Base-by-base conservation (phyloP, 2,113 vertebrate species). In the Irena cyanogastra region DNA sequence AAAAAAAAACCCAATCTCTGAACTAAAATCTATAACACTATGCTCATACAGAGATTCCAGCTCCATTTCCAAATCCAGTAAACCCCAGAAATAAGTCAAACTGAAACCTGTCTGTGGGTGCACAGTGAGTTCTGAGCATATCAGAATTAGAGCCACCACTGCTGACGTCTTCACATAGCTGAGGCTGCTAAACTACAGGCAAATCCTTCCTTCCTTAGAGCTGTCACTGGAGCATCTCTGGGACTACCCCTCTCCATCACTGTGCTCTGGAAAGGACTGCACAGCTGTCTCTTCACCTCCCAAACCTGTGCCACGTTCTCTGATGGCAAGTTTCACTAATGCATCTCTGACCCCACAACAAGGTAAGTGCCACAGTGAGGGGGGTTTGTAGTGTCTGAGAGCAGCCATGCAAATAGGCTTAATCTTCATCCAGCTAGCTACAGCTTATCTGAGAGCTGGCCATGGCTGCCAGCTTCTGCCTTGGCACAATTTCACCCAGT, bases 41-140 rank as follows among this genome's bases (percentile, higher is more conserved):
- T 31, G 70, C 45, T 95, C 69, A 93, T 84, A 57, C 13, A 84
- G 76, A 86, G 85, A 89, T 89, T 64, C 85, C 65, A 70, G 79
- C 86, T 96, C 88, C 80, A 78, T 27, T 76, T 87, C 83, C 76
- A 88, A 52, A 86, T 81, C 64, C 71, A 92, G 90, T 81, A 91
- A 96, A 84, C n/a, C 37, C 0, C 3, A 87, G 45, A 42, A 83
- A 54, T 3, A 3, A 95, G 92, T 94, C 88, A 96, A 89, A 95
- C 21, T 64, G 88, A 94, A 95, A 95, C 83, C 54, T 71, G 54
- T 23, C 85, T 56, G 85, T 72, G 85, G 82, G 60, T 71, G 60
- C 83, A 71, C 26, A 39, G 52, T 17, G 65, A 65, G 8, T 44
- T 89, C 68, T 68, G 52, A 90, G 50, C 37, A 17, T 3, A 20